Percentiles rank a stretch among this genome's conserved stretches.
These are phyloP conservation scores for Andrena fulva DNA, from an alignment of 2,888 invertebrate species.

Conservation along the genomic window DNA sequence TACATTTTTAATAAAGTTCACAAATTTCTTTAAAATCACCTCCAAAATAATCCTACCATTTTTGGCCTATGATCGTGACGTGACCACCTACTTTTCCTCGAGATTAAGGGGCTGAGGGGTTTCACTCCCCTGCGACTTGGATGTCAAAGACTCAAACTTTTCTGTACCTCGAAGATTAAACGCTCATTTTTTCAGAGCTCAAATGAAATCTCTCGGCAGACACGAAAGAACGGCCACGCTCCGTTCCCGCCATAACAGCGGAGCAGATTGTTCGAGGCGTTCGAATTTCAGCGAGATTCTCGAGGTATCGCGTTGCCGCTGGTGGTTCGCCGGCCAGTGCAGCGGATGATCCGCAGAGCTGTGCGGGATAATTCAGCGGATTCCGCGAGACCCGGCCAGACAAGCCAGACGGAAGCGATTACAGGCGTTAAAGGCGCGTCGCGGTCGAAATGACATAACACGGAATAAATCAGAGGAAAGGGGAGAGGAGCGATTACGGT, in stretches of 20 bases:
- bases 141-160: background rate
- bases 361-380: conserved; percentile 44
- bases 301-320: conserved; percentile 14
- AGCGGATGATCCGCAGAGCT: conserved; percentile 34
- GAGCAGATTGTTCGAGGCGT: background rate
- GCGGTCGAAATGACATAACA: conserved; percentile 65
- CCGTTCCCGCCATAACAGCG: background rate
- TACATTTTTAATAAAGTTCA: too few relatives aligned
- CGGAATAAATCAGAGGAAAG: conserved; percentile 66
- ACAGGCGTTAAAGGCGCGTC: conserved; percentile 39
- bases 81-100: too few relatives aligned
- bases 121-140: background rate
- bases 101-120: too few relatives aligned
- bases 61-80: too few relatives aligned
- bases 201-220: background rate
- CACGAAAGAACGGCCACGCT: too few relatives aligned
- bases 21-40: too few relatives aligned
- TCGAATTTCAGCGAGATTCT: conserved; percentile 14
- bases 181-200: background rate
- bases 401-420: conserved; percentile 64
- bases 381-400: conserved; percentile 39
- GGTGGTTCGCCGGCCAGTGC: background rate
- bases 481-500: conserved; percentile 63
- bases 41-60: too few relatives aligned
- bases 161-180: background rate